Base-by-base conservation (phyloP, 92 coral and sea anemone genomes). In the Siderastrea radians region DNA sequence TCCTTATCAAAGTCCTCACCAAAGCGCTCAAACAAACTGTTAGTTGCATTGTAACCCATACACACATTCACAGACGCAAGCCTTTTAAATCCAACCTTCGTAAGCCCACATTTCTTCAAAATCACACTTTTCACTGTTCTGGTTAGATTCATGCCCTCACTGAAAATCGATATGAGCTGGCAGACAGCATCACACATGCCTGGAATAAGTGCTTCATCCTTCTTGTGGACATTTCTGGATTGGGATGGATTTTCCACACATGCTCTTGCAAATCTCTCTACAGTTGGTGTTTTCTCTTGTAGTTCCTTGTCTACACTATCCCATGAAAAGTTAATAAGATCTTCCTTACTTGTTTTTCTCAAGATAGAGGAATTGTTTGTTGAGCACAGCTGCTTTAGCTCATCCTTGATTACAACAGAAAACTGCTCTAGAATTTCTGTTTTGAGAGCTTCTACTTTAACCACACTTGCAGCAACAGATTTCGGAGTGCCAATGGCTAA, bases 181-280 rank as follows among this genome's bases (percentile, higher is more conserved):
- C 58, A 54, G 3, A 19, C 88, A 6, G 92, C 88, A 83, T 82
- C 88, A 43, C 68, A 75, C 88, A 88, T 88, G 0, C 83, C 61
- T 78, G 55, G 55, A 26, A 26, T 26, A 3, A 87, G 12, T 12
- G 86, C 85, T n/a, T 78, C 92, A 26, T 74, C 45, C 54, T 58
- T 79, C 83, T 92, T 92, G 58, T 61, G 43, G 0, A 61, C 51
- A 79, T 88, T 88, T 83, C 90, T 88, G 2, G 87, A 45, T 44
- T 92, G 95, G 3, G 90, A 92, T 0, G 95, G 92, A 51, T 92
- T 92, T 2, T 14, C 19, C 0, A 92, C 92, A 47, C 80, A 84
- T 5, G 88, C 92, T 6, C 15, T 43, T 46, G 80, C 6, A 74
- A 87, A 73, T 16, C 78, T 17, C 0, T 13, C 43, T 14, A 81